Base-by-base conservation (phyloP, 2,888 invertebrate species). In the Esperia sulphurella region DNA sequence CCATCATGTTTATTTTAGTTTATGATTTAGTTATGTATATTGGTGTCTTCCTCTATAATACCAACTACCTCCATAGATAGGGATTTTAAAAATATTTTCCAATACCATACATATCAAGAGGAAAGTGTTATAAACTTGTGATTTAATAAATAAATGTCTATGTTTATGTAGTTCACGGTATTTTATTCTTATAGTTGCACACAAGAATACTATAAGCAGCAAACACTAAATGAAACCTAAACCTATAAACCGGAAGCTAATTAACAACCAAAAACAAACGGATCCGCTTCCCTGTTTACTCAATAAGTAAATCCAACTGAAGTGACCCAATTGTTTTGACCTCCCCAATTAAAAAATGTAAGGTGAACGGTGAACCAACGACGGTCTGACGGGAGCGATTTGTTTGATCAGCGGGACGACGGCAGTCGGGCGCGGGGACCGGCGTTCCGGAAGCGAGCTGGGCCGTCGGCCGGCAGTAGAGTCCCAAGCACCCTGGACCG, bases 311-410 rank as follows among this genome's bases (percentile, higher is more conserved):
- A 83, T 80, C 77, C 70, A 75, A 69, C 61, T 69, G 60, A 59
- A 69, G 63, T 68, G 83, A 84, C 86, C 88, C 80, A 88, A 86
- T 88, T 89, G 79, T 80, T 84, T 68, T 69, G 85, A 82, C 88
- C 87, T 86, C 80, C 66, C 79, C 84, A 88, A 88, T 89, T 88
- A 88, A 85, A 87, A 88, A 79, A 73, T 80, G 78, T 83, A 79
- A 86, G 85, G 85, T 86, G 84, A 83, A 79, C 71, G 75, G 68
- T 75, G 73, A 68, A 65, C 64, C 59, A n/a, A n/a, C n/a, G 65
- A n/a, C 35, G 35, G 35, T 35, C 35, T n/a, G 35, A n/a, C 61
- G 61, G 41, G 41, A 61, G 63, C 45, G 44, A 21, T 50, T 45
- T 43, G 65, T 68, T 62, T 52, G 56, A 49, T 50, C 54, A 54